Conservation (phyloP, 2,113 vertebrate species). For the Passer montanus region DNA sequence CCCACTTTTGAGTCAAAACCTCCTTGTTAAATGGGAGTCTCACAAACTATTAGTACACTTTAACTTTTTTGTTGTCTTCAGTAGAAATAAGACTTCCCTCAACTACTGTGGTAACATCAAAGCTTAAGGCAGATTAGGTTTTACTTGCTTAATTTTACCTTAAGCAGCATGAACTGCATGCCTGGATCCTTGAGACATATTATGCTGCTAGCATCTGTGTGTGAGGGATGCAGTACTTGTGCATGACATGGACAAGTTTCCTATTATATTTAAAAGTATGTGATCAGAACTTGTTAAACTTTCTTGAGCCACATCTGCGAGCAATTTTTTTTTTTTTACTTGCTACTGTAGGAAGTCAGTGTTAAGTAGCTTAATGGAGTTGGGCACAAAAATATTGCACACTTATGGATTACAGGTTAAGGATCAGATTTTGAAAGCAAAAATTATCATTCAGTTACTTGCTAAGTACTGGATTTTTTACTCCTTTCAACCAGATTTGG, state of each 20-base stretch:
- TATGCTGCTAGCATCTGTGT: background rate
- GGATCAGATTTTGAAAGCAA: slow-evolving; percentile 55
- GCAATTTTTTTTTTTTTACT: slow-evolving; percentile 13
- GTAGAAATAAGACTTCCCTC: background rate
- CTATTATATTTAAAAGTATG: background rate
- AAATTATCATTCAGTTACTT: slow-evolving; percentile 13
- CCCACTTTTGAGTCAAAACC: background rate
- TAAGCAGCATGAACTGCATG: background rate
- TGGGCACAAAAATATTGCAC: slow-evolving; percentile 36
- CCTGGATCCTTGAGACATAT: background rate
- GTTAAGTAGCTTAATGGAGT: slow-evolving; percentile 1
- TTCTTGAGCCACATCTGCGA: background rate
- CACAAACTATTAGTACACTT: background rate
- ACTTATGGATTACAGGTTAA: slow-evolving; percentile 4
- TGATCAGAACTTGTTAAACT: background rate
- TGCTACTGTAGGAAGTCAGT: background rate
- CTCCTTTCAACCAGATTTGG: background rate
- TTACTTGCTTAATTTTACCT: slow-evolving; percentile 36
- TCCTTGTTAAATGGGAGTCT: background rate
- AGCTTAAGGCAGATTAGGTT: slow-evolving; percentile 34
- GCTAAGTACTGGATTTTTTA: slow-evolving; percentile 19
- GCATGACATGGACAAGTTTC: background rate
- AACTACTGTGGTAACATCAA: slow-evolving; percentile 1
- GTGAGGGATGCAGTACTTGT: background rate
- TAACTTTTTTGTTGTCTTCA: background rate